Percentiles rank a stretch among this genome's conserved stretches.
phyloP scores from a whole-genome alignment of 2,797 vertebrate genomes.

The Gambelia wislizenii region DNA sequence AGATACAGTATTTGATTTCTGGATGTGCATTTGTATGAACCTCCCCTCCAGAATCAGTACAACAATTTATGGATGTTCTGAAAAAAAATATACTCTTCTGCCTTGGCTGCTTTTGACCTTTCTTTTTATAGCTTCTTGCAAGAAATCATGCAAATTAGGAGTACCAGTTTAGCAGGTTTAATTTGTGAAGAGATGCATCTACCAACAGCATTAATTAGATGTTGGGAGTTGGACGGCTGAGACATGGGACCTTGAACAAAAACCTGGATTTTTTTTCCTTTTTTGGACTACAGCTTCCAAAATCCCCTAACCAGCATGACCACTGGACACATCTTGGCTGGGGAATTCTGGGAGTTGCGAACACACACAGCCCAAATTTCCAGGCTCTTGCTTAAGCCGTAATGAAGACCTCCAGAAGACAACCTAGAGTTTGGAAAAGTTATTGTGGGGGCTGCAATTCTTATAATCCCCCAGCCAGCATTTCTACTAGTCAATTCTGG shows the following conservation, averaged over 20 bases:
- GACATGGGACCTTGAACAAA: background rate
- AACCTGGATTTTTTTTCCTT: too few relatives aligned
- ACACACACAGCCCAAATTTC: too few relatives aligned
- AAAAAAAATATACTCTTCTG: background rate
- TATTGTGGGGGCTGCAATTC: too few relatives aligned
- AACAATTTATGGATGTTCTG: background rate
- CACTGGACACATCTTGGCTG: too few relatives aligned
- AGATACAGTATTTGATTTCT: background rate
- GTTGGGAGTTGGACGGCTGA: background rate
- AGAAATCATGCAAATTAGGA: slow-evolving; percentile 34
- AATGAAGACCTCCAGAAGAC: background rate
- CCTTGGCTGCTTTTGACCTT: slow-evolving; percentile 1
- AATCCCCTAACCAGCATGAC: too few relatives aligned
- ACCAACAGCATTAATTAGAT: background rate
- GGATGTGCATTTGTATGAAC: background rate
- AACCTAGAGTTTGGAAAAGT: too few relatives aligned
- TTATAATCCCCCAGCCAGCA: too few relatives aligned
- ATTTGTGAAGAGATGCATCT: background rate
- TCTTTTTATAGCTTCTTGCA: slow-evolving; percentile 7
- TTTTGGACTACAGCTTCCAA: too few relatives aligned
- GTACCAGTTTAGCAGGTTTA: slow-evolving; percentile 7
- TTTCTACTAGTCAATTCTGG: too few relatives aligned
- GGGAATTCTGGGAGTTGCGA: too few relatives aligned
- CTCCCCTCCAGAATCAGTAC: background rate
- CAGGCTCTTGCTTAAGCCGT: background rate